These are phyloP conservation scores for Hypomecis punctinalis DNA, from an alignment of 2,888 invertebrate species.

Conservation along the genomic window DNA sequence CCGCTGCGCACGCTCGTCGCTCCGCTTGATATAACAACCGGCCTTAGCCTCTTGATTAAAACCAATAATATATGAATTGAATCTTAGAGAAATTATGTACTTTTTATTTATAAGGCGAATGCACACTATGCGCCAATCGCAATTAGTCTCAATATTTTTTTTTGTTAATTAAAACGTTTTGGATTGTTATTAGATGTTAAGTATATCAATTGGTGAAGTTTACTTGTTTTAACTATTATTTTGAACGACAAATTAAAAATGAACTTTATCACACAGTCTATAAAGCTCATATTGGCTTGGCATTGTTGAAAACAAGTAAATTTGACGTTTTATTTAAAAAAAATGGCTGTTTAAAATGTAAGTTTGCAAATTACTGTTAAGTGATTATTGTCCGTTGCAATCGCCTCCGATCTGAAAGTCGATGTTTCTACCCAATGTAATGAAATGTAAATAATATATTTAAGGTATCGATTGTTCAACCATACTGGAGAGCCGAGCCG, in stretches of 20 bases:
- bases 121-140: neutral
- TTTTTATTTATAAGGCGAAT: constrained; percentile 5
- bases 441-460: constrained; percentile 48
- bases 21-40: neutral
- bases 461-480: constrained; percentile 66
- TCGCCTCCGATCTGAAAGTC: constrained; percentile 30
- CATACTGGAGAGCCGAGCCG: constrained; percentile 57
- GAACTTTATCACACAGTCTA: neutral
- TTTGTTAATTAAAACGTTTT: constrained; percentile 26
- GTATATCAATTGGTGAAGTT: constrained; percentile 22
- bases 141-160: constrained; percentile 15
- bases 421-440: constrained; percentile 41
- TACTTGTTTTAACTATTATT: constrained; percentile 21
- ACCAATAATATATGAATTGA: neutral
- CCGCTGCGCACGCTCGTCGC: neutral
- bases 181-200: constrained; percentile 37
- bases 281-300: neutral
- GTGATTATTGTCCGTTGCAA: constrained; percentile 29
- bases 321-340: constrained; percentile 20
- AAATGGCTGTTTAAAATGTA: constrained; percentile 40
- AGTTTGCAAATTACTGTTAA: constrained; percentile 22
- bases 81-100: constrained; percentile 3
- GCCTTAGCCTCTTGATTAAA: neutral
- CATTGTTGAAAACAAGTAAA: constrained; percentile 19
- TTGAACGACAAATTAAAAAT: neutral